Evolutionary conservation across 1,140 invertebrate genomes (phyloP), one percentile per base, ranked within the genome.

Genomic region (Sitophilus oryzae): DNA sequence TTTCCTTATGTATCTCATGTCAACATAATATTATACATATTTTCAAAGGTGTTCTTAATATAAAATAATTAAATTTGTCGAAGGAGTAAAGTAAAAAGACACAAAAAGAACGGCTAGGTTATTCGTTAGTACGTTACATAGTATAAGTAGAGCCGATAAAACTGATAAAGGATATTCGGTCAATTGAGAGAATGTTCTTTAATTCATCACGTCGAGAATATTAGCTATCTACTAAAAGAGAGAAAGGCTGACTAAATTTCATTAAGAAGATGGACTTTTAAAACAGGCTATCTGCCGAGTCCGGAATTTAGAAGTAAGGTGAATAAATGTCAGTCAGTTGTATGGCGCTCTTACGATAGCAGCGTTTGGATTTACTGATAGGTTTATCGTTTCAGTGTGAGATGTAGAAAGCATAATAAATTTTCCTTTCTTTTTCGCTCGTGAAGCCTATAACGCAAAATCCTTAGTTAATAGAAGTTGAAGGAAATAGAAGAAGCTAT

Each of bases 151-250:
- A 30, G 25, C 11, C 25, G 11, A 5, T 30, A 11, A 30, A 30
- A 30, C 25, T 30, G 25, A 45, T 45, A 22, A 25, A 45, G 43
- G 23, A 11, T 86, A 91, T 96, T 65, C 86, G 80, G 70, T 38
- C 41, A 47, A 52, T 48, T 25, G 47, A 36, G 41, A 54, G 47
- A 59, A 59, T 41, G 44, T 50, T 54, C 51, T 48, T 54, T 53
- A 54, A 59, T 59, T 59, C 57, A 59, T 36, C 37, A 58, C 44
- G 45, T 22, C 19, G 38, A 37, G 23, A n/a, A 53, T 47, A 58
- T 45, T 52, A 53, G 44, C 25, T 47, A 15, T 20, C n/a, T 30
- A 23, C 47, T 11, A 11, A 30, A 30, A 30, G 11, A 30, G 25
- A 11, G 25, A 30, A 30, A 11, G n/a, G n/a, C n/a, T n/a, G n/a